These are phyloP conservation scores for Cryptophagus acutangulus DNA, from an alignment of 2,888 invertebrate genomes.

Conservation along the genomic window DNA sequence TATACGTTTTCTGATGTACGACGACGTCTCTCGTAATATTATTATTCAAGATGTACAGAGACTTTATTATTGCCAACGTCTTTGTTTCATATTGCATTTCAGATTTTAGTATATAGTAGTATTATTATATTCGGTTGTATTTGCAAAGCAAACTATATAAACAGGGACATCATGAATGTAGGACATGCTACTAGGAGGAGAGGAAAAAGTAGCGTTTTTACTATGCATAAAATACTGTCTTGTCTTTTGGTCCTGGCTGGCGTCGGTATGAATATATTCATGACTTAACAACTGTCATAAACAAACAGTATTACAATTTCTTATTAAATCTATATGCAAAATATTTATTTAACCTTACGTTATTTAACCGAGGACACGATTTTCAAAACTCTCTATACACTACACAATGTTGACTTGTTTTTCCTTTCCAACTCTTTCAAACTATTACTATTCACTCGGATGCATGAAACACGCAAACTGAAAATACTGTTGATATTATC, in stretches of 20 bases:
- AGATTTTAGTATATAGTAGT: no score
- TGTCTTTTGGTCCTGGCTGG: conserved; percentile 15
- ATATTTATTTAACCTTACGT: conserved; percentile 28
- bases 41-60: not conserved
- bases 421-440: no score
- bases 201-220: conserved; percentile 14
- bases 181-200: conserved; percentile 9
- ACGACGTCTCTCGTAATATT: not conserved
- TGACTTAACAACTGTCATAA: conserved; percentile 22
- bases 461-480: no score
- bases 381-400: no score
- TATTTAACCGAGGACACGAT: conserved; percentile 6
- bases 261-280: conserved; percentile 18
- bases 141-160: conserved; percentile 9
- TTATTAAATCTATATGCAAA: conserved; percentile 31
- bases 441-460: no score
- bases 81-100: not conserved
- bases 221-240: conserved; percentile 13
- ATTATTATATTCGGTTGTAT: no score
- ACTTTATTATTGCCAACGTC: not conserved
- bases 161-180: conserved; percentile 12
- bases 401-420: no score
- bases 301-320: conserved; percentile 30
- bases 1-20: not conserved
- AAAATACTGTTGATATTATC: no score